Evolutionary conservation across 2,888 invertebrate species (phyloP).

Genomic region (Nasonia oneida): DNA sequence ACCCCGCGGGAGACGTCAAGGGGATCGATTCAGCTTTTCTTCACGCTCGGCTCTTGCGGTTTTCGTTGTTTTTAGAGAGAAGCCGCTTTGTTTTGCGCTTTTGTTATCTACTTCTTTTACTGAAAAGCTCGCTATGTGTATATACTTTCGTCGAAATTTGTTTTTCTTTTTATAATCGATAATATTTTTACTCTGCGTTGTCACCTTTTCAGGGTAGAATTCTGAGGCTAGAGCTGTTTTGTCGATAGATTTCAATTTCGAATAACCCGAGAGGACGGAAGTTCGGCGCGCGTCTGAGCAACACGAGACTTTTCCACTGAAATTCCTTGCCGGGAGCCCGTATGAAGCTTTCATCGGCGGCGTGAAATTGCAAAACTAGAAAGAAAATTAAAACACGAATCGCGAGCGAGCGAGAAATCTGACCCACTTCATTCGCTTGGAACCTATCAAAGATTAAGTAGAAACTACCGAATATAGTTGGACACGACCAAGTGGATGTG

Average conservation of each 20-base stretch:
- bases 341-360: constrained; percentile 11
- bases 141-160: no score
- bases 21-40: constrained; percentile 1
- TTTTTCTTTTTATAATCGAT: no score
- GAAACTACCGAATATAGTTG: constrained; percentile 50
- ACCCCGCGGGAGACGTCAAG: background rate
- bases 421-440: constrained; percentile 35
- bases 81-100: background rate
- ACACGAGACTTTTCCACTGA: background rate
- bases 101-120: background rate
- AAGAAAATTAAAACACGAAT: constrained; percentile 17
- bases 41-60: background rate
- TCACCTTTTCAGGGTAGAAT: background rate
- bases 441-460: constrained; percentile 53
- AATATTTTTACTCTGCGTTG: no score
- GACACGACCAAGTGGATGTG: constrained; percentile 27
- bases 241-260: background rate
- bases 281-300: background rate
- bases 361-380: background rate
- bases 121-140: background rate
- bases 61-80: background rate
- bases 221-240: background rate
- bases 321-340: background rate
- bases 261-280: background rate
- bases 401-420: constrained; percentile 19